Base-by-base conservation (phyloP, 2,888 invertebrate species). In the Deroplatys truncata region DNA sequence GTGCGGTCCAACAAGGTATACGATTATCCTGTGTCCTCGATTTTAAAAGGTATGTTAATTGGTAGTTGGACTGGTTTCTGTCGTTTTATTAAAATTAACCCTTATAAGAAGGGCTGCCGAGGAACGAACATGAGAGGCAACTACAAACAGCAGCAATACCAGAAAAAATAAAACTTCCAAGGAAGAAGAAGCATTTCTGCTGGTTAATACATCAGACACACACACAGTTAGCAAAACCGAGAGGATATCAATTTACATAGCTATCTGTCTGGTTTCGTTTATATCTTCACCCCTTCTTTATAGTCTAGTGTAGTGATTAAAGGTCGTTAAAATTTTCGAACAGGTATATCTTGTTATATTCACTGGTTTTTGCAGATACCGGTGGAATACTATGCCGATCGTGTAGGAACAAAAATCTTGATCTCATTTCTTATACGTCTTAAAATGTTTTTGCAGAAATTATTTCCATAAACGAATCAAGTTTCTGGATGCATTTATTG, bases 61-160 rank as follows among this genome's bases (percentile, higher is more conserved):
- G 85, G 85, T 28, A 85, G 85, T 28, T 85, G 28, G 85, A 85
- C 85, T 85, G 85, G 85, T 85, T 85, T 85, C 20, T 85, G 85
- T 85, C n/a, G 56, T 49, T 85, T 28, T 49, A 49, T 85, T 85
- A 85, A 49, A 85, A 85, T 85, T 85, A 85, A 49, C 29, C 49
- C n/a, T 85, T 49, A 49, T 49, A 49, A 49, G n/a, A 35, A 84
- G 56, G 56, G 56, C 56, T 72, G 56, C 16, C 20, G 56, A 5
- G 25, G 56, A 72, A 72, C 25, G 20, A 20, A 43, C 43, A 43
- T 43, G 43, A 43, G 43, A 72, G 20, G 56, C 49, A 72, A 72
- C 56, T 15, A 72, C 9, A 72, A 72, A 72, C 56, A 72, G 56
- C 56, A 72, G 56, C 20, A 72, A 72, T 16, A 7, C 16, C 56